Percentiles rank a stretch among this genome's conserved stretches.
These are phyloP conservation scores for Xerus rutilus DNA, from an alignment of 2,797 vertebrate species.

Conservation along the genomic window DNA sequence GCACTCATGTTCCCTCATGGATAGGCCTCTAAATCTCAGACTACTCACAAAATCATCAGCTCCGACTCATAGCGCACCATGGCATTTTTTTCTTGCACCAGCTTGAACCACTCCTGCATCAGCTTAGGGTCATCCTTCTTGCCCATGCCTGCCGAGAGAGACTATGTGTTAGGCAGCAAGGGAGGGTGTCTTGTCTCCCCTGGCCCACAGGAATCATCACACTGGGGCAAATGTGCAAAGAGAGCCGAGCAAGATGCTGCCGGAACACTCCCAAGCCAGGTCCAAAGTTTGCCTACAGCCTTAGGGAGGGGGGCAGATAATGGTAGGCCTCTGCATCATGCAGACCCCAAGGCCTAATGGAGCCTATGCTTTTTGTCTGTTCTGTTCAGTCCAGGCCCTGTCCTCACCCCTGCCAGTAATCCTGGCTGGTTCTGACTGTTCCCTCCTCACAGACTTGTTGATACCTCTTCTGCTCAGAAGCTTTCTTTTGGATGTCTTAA, in stretches of 20 bases:
- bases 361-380: not conserved
- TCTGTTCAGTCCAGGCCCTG: not conserved
- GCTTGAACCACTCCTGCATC: constrained; percentile 99
- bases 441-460: not conserved
- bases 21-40: not conserved
- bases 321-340: not conserved
- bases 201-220: constrained; percentile 80
- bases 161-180: constrained; percentile 81
- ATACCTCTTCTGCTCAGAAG: not conserved
- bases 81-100: constrained; percentile 99
- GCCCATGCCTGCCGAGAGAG: constrained; percentile 95
- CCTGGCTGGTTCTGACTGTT: not conserved
- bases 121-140: constrained; percentile 99
- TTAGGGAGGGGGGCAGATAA: constrained; percentile 21
- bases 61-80: constrained; percentile 99
- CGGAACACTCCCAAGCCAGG: constrained; percentile 88
- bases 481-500: not conserved
- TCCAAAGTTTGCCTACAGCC: constrained; percentile 83
- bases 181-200: constrained; percentile 63
- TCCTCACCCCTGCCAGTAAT: not conserved
- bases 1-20: not conserved
- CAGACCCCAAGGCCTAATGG: not conserved
- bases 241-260: constrained; percentile 89
- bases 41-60: constrained; percentile 99
- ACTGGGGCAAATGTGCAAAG: constrained; percentile 90